Evolutionary conservation across 2,797 vertebrate species (phyloP).

Genomic region (Muscicapa comitata): DNA sequence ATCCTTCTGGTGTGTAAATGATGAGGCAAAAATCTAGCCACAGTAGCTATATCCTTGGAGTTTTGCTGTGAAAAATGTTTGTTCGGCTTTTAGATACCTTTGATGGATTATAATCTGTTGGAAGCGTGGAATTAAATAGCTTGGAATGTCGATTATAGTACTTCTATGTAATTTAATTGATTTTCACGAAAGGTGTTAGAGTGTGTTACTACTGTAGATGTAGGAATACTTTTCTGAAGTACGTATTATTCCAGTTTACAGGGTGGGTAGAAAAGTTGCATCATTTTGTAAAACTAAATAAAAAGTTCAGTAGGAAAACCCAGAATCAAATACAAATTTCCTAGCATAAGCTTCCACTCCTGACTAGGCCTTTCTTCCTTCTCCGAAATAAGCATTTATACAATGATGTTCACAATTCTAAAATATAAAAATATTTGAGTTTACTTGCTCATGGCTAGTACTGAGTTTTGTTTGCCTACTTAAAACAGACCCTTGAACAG

Average conservation of each 20-base stretch:
- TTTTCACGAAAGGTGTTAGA: not conserved
- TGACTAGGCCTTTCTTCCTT: not conserved
- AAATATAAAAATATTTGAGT: not conserved
- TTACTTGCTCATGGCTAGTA: not conserved
- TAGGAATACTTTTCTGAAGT: not conserved
- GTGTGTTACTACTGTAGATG: not conserved
- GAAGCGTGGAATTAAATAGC: not conserved
- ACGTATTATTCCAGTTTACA: not conserved
- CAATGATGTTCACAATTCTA: not conserved
- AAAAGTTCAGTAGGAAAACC: not conserved
- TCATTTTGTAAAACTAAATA: not conserved
- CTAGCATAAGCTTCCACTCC: not conserved
- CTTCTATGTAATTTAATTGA: not conserved
- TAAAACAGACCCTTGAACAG: not conserved
- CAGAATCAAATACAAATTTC: not conserved
- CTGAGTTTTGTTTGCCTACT: not conserved
- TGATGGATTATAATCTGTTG: not conserved
- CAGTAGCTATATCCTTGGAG: not conserved
- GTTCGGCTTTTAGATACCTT: not conserved
- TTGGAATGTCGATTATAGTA: not conserved
- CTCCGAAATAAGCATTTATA: not conserved
- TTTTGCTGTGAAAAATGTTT: not conserved
- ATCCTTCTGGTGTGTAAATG: not conserved
- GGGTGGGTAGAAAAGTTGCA: not conserved
- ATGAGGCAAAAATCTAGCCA: not conserved